Evolutionary conservation across 2,113 vertebrate species (phyloP).

Genomic region (Lagopus leucura): DNA sequence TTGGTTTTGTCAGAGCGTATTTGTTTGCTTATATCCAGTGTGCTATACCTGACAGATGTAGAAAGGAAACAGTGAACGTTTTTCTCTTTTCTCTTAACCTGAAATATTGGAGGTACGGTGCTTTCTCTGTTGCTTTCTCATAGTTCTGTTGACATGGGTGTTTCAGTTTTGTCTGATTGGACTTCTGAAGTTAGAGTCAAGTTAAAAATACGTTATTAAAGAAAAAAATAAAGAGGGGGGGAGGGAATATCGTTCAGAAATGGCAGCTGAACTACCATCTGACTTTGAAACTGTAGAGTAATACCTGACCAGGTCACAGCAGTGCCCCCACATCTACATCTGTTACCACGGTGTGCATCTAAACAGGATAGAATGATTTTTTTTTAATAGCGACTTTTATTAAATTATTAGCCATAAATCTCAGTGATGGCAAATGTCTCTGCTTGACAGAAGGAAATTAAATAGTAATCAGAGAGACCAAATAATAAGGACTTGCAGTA

Average conservation of each 20-base stretch:
- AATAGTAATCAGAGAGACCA: neutral
- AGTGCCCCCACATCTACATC: neutral
- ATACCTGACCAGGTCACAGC: neutral
- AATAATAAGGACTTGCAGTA: neutral
- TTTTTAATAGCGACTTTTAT: neutral
- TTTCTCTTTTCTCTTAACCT: neutral
- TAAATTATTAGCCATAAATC: neutral
- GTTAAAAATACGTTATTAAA: neutral
- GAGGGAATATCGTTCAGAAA: neutral
- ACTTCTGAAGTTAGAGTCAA: neutral
- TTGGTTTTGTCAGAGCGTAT: neutral
- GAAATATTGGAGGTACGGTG: neutral
- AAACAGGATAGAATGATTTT: neutral
- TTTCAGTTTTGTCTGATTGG: neutral
- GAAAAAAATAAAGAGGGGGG: neutral
- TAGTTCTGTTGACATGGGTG: neutral
- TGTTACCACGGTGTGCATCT: neutral
- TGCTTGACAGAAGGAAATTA: neutral
- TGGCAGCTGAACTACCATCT: neutral
- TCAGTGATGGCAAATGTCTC: neutral
- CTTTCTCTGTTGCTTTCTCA: neutral
- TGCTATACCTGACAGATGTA: neutral
- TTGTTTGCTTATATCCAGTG: neutral
- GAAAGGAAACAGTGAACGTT: neutral
- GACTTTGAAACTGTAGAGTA: neutral